Evolutionary conservation across 2,797 vertebrate genomes (phyloP).

Genomic region (Epinephelus awoara): DNA sequence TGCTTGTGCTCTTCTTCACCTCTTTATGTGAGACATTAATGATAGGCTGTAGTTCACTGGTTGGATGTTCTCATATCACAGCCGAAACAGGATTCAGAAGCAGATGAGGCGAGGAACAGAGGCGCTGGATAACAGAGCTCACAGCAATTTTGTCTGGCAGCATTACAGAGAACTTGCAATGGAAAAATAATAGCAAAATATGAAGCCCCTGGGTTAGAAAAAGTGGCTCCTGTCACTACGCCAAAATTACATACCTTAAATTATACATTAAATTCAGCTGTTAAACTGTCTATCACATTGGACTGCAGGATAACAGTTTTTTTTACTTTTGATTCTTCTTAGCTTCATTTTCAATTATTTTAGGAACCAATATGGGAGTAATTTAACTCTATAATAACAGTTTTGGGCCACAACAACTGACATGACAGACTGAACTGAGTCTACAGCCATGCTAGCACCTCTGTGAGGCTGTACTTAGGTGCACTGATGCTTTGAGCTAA

Average conservation of each 20-base stretch:
- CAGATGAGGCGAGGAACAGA: conserved; percentile 40
- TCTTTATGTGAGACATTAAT: conserved; percentile 33
- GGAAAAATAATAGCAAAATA: conserved; percentile 27
- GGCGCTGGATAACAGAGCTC: conserved; percentile 43
- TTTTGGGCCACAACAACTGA: background rate
- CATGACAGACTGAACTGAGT: background rate
- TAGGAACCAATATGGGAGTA: background rate
- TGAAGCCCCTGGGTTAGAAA: background rate
- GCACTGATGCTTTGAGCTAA: background rate
- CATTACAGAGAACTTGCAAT: conserved; percentile 8
- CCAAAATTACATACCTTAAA: conserved; percentile 8
- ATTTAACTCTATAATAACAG: background rate
- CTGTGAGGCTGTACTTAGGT: background rate
- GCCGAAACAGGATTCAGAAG: conserved; percentile 36
- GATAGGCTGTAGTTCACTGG: conserved; percentile 37
- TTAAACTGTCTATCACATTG: background rate
- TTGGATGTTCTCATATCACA: conserved; percentile 25
- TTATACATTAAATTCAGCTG: background rate
- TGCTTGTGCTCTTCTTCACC: conserved; percentile 20
- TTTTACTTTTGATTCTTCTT: background rate
- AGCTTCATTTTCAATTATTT: background rate
- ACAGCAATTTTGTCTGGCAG: conserved; percentile 34
- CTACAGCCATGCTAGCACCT: background rate
- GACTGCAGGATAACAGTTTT: background rate
- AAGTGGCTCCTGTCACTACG: background rate